Conservation (phyloP, 2,888 invertebrate species). For the Matsumyia berberina region DNA sequence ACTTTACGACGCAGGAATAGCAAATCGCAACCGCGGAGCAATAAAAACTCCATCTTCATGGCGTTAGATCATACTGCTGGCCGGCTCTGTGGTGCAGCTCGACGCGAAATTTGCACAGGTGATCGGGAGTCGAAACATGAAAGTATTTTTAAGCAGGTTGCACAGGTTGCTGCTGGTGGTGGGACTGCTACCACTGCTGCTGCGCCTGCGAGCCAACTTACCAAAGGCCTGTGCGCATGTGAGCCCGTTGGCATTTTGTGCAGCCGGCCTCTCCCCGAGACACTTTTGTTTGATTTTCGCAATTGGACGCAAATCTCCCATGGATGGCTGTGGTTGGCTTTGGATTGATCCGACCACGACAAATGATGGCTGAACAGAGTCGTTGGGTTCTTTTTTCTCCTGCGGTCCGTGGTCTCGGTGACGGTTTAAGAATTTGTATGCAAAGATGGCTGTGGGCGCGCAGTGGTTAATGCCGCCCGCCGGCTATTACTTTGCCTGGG, state of each 20-base stretch:
- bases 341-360: slow-evolving; percentile 25
- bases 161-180: slow-evolving; percentile 26
- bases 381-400: not conserved
- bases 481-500: slow-evolving; percentile 38
- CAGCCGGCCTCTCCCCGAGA: slow-evolving; percentile 44
- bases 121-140: slow-evolving; percentile 64
- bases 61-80: slow-evolving; percentile 42
- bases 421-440: slow-evolving; percentile 69
- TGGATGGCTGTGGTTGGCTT: not conserved
- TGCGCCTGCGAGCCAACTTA: slow-evolving; percentile 35
- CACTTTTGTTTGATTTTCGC: slow-evolving; percentile 48
- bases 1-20: slow-evolving; percentile 58
- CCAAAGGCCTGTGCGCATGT: slow-evolving; percentile 54
- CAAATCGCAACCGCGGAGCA: slow-evolving; percentile 43
- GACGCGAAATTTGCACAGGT: slow-evolving; percentile 36
- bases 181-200: slow-evolving; percentile 5
- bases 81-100: not conserved
- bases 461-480: slow-evolving; percentile 56
- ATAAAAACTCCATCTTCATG: slow-evolving; percentile 22
- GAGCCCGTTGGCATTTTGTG: slow-evolving; percentile 68
- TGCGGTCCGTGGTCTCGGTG: slow-evolving; percentile 34
- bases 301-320: slow-evolving; percentile 30
- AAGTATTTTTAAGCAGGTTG: slow-evolving; percentile 61
- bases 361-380: slow-evolving; percentile 15
- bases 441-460: slow-evolving; percentile 67